Base-by-base conservation (phyloP, 2,797 vertebrate species). In the Manis crassicaudata region DNA sequence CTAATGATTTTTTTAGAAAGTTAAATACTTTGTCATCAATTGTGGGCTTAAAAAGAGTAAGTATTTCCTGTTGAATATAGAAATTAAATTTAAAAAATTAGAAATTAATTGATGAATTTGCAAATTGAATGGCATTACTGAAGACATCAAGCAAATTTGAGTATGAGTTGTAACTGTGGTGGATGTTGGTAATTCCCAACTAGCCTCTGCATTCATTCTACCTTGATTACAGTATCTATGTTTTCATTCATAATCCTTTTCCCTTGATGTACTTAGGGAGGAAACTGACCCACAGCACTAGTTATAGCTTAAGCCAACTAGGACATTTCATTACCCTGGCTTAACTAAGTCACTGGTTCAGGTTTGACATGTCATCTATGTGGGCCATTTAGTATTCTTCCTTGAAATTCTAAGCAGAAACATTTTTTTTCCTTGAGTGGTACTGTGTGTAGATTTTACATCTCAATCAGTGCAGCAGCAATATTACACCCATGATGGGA, bases 41-140 rank as follows among this genome's bases (percentile, higher is more conserved):
- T 90, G 63, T 14, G 29, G 35, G 29, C 35, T 90, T 83, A 65
- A 86, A 72, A 84, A 72, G 35, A 46, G 70, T 70, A 52, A 68
- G 2, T 62, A 79, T 72, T 85, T 77, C 35, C 23, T 81, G 35
- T 88, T 80, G 62, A 70, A 77, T 85, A 43, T 43, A 79, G 63
- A 79, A 68, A 75, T 43, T 81, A 50, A 92, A 50, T 50, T 50
- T 67, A 56, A 77, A 77, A 5, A 70, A 54, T 68, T 27, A 70
- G 43, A 90, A 90, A 70, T 52, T 89, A 94, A 76, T 70, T 90
- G 65, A 62, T 90, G 21, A 46, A 35, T 73, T 72, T 88, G 14
- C 16, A 62, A 70, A 80, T 80, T 27, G 27, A 79, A 35, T 43
- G 43, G 25, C 43, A 32, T 65, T 93, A 8, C 73, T 80, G 43